Evolutionary conservation across 2,797 vertebrate genomes (phyloP), one percentile per base, ranked within the genome.

Genomic region (Lerista edwardsae): DNA sequence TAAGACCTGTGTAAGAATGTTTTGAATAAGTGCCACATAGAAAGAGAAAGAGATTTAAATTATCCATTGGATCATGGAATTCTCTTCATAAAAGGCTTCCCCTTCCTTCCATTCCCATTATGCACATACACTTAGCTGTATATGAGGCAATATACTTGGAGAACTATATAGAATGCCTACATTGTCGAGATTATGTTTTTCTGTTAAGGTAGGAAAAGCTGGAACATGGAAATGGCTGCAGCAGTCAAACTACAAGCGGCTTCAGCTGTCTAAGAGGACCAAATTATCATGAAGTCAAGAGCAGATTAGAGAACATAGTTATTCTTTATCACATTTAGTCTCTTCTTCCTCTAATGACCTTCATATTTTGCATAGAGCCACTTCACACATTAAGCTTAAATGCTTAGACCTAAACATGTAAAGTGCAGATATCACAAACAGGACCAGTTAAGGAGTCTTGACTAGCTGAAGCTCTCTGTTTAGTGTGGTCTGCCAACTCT

Each of bases 1-100:
- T 82, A 79, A 68, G 17, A 90, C 75, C 68, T 76, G 15, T 87
- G 89, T 79, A 88, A 73, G 75, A 86, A 64, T 64, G 21, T 83
- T 87, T 88, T 86, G 79, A 84, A 72, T 59, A 73, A 44, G 75
- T 72, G 29, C 12, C 68, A 78, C 59, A 87, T 74, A 55, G 77
- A 29, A 79, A 61, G 74, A 82, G 83, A 84, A 69, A 81, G 34
- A 64, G 83, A 71, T 87, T 6, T 3, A 86, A 75, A 79, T 51
- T 83, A 15, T 82, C 51, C 83, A 10, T 23, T 78, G 59, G 57
- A 75, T 76, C 84, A 75, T 89, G 39, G 77, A 86, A 87, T 89
- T 90, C 76, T 76, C 25, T 75, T 74, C 61, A 80, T 47, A 85
- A 85, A 87, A 17, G 21, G 34, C 21, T 34, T 19, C 6, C 12